Evolutionary conservation across 2,113 vertebrate species (phyloP), one percentile per base, ranked within the genome.

Genomic region (Sarotherodon lohbergeri): DNA sequence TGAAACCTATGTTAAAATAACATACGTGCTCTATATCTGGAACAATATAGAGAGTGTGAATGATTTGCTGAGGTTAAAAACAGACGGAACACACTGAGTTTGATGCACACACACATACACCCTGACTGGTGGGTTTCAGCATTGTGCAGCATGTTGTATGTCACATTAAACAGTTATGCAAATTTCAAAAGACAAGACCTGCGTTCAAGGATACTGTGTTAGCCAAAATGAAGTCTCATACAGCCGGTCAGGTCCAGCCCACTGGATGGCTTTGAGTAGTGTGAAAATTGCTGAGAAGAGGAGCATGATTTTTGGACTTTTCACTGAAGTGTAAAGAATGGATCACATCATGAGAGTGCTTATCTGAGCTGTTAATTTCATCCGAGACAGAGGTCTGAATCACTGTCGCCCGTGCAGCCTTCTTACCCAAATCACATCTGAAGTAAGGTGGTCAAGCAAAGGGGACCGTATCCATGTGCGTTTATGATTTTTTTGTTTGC

Each of bases 1-100:
- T 78, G 27, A 78, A 5, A 50, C 3, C 6, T 50, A 50, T 19
- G 46, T 50, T 78, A 41, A 27, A 46, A 36, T 59, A 50, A 73
- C 13, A 57, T 3, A 46, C 7, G 1, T 10, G 80, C 41, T 76
- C 41, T 76, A 3, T 48, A 76, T 22, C 22, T 22, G 12, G 9
- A 27, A 3, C 3, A 19, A 36, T n/a, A 41, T 19, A 82, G 24
- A 80, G 12, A 13, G 5, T 43, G 66, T 48, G 66, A 81, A 56
- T 90, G 32, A 81, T 83, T 36, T 9, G 5, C 63, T 6, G 50
- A 78, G 43, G 56, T 76, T 89, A 83, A 57, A 89, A 89, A 87
- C 3, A 76, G 43, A 32, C 7, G 9, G 7, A 17, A 19, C 16
- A 48, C 71, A 76, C 24, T 46, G 41, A 76, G 27, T 76, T 17